Evolutionary conservation across 2,797 vertebrate genomes (phyloP).

Genomic region (Paguma larvata): DNA sequence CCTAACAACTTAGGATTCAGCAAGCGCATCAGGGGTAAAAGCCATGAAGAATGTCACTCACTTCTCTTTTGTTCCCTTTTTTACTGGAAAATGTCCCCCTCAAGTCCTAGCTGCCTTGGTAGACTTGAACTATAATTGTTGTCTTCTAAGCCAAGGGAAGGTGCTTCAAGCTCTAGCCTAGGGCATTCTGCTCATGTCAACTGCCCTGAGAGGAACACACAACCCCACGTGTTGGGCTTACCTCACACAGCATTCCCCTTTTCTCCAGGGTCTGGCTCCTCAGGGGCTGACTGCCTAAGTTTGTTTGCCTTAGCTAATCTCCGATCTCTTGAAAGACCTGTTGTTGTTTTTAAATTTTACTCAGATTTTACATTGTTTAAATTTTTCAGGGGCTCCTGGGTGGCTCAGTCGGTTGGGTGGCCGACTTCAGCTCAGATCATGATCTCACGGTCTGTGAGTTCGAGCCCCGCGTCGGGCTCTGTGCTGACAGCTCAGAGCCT

Average conservation of each 20-base stretch:
- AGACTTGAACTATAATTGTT: neutral
- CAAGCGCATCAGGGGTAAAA: neutral
- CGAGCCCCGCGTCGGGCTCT: too few species aligned
- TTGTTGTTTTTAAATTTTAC: neutral
- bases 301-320: neutral
- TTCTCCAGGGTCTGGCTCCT: neutral
- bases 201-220: neutral
- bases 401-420: too few species aligned
- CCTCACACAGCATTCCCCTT: neutral
- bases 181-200: neutral
- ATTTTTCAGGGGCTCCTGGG: too few species aligned
- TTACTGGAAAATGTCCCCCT: neutral
- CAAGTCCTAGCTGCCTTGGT: neutral
- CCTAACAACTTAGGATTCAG: neutral
- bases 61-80: neutral
- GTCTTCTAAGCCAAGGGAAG: neutral
- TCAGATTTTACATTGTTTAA: neutral
- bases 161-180: neutral
- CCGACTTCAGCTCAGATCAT: too few species aligned
- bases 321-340: neutral
- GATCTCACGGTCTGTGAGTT: too few species aligned
- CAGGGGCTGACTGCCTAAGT: neutral
- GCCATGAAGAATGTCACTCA: neutral
- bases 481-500: too few species aligned
- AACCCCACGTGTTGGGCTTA: neutral